Percentiles rank a stretch among this genome's conserved stretches.
Evolutionary conservation across 1,140 invertebrate species (phyloP).

Genomic region (Microplitis demolitor): DNA sequence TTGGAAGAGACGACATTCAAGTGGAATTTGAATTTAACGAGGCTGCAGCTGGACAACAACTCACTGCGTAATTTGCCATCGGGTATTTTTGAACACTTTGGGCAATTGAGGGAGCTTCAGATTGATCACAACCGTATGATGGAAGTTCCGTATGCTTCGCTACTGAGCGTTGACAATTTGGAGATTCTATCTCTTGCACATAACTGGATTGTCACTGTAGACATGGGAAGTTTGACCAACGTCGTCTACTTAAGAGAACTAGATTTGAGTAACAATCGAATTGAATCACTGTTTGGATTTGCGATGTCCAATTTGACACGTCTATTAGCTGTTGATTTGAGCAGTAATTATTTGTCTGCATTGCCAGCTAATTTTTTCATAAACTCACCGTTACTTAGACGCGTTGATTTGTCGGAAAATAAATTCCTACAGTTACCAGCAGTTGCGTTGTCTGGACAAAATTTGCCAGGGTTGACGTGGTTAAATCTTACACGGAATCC

Average conservation of each 20-base stretch:
- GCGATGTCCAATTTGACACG: constrained; percentile 75
- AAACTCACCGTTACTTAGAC: constrained; percentile 70
- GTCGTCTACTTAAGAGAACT: constrained; percentile 75
- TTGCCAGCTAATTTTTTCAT: constrained; percentile 82
- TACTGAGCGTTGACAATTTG: constrained; percentile 74
- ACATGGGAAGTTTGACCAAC: constrained; percentile 76
- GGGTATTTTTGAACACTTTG: constrained; percentile 71
- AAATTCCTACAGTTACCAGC: constrained; percentile 82
- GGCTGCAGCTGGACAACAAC: constrained; percentile 76
- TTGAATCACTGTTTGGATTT: constrained; percentile 79
- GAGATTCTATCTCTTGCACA: constrained; percentile 74
- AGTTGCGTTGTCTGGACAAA: constrained; percentile 74
- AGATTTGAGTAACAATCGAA: constrained; percentile 75
- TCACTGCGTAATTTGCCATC: constrained; percentile 68
- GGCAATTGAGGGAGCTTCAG: constrained; percentile 76
- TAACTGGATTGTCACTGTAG: constrained; percentile 74
- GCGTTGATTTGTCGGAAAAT: constrained; percentile 81
- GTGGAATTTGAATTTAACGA: constrained; percentile 74
- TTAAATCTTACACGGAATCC: constrained; percentile 85
- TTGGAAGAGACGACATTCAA: constrained; percentile 73
- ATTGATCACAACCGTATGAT: constrained; percentile 74
- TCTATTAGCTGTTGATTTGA: constrained; percentile 74
- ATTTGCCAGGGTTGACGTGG: constrained; percentile 73
- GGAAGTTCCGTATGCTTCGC: constrained; percentile 76
- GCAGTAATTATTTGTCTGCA: constrained; percentile 74